Base-by-base conservation (phyloP, 2,797 vertebrate genomes). In the Bradypodion ventrale region DNA sequence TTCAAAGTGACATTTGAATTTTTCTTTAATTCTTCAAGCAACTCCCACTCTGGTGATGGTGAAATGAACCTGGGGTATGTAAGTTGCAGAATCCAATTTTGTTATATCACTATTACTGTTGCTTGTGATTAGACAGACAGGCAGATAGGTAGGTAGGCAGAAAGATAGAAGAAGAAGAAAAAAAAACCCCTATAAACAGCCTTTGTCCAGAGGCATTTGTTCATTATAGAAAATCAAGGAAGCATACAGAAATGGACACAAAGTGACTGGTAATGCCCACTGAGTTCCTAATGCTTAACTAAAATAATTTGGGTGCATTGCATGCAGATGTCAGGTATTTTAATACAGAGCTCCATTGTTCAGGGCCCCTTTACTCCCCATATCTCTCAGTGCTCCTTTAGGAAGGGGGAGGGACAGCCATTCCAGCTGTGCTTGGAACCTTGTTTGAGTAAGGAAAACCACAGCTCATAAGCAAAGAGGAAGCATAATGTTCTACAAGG, bases 401-500 rank as follows among this genome's bases (percentile, higher is more conserved):
- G 93, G 92, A 92, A 88, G 72, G 86, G 89, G 91, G 91, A 32
- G 89, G 88, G 90, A 95, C 94, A 97, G 96, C 96, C 96, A 97
- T 98, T 97, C 98, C 98, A 98, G 97, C 98, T 98, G 97, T 97
- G 97, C 97, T 97, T 97, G 97, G 97, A 98, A 98, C 96, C 96
- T 95, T 62, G 96, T 96, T 95, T 97, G 97, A 99, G 97, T 98
- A 98, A 98, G 97, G 97, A 98, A 99, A 98, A 99, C 98, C 97
- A 96, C 97, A 98, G 97, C 97, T 98, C 98, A 98, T 98, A 98
- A 98, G 96, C 97, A 97, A 95, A 96, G 94, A 98, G 97, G 97
- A 98, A 98, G 98, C 97, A 97, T 97, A 97, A 98, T 99, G 98
- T 99, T 99, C 97, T 98, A 99, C 98, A 99, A 98, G 98, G 98